Base-by-base conservation (phyloP, 2,888 invertebrate genomes). In the Frankliniella fusca region DNA sequence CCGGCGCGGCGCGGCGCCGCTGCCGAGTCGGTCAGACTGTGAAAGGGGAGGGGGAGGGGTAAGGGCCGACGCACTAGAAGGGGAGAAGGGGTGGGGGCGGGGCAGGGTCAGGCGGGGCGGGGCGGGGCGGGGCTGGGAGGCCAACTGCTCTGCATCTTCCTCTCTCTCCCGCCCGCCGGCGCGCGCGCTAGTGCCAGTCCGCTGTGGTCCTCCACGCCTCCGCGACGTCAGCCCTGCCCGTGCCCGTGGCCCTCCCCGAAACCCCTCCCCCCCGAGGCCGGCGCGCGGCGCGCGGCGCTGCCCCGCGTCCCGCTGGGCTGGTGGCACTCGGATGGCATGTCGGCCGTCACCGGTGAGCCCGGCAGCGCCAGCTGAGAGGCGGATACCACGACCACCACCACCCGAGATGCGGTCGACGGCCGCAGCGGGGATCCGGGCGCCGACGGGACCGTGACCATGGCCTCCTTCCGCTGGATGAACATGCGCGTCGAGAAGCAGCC, bases 401-500 rank as follows among this genome's bases (percentile, higher is more conserved):
- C 54, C 12, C 54, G 15, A 18, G 54, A 18, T 18, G 54, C 18
- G 15, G 15, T 12, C 54, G 54, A 1, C 54, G 54, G 12, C 18
- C 7, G 61, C 15, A 18, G 61, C 61, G 61, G 61, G 61, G 12
- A 61, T 27, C 23, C 12, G 70, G 70, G 23, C 23, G 70, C 70
- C 70, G 23, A 23, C 70, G 70, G 23, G 23, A 27, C 70, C 70
- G 11, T 54, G 54, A 76, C 23, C 27, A 76, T 76, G 70, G 27
- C 70, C 23, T 76, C 70, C 23, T 76, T 61, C 61, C 18, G 61
- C 61, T 61, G 61, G 61, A 61, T 61, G 61, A 61, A 61, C 61
- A 61, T 61, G 20, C 7, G 18, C 61, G n/a, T 20, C 83, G 84
- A 82, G 48, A 83, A 49, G 27, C 80, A 83, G n/a, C 81, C 80